A percentile compares a stretch with the other conserved stretches of the same genome.
phyloP scores from a whole-genome alignment of 2,797 vertebrate species.

The Sebastes diploproa region DNA sequence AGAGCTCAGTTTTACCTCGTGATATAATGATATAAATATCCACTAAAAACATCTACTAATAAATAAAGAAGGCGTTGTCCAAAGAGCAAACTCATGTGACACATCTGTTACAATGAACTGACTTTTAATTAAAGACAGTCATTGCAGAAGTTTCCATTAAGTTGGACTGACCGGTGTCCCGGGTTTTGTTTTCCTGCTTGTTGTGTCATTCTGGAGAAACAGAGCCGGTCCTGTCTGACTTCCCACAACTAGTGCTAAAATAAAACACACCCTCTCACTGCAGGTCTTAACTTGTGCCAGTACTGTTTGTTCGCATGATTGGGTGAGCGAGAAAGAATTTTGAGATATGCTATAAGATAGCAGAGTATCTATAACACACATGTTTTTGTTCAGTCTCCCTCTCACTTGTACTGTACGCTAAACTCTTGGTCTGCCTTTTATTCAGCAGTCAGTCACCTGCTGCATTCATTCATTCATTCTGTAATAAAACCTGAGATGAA shows the following conservation, averaged over 20 bases:
- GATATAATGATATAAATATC: background rate
- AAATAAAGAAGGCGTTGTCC: background rate
- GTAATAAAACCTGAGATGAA: slow-evolving; percentile 11
- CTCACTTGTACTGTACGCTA: background rate
- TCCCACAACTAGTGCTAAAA: slow-evolving; percentile 41
- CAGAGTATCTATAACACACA: background rate
- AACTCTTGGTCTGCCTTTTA: slow-evolving; percentile 7
- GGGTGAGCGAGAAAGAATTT: slow-evolving; percentile 28
- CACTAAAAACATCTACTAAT: background rate
- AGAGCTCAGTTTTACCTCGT: background rate
- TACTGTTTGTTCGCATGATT: slow-evolving; percentile 15
- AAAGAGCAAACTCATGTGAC: background rate
- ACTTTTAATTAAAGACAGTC: background rate
- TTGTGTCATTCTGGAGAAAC: slow-evolving; percentile 41
- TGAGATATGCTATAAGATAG: background rate
- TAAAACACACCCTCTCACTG: slow-evolving; percentile 41
- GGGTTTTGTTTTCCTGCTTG: background rate
- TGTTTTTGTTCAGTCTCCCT: slow-evolving; percentile 4
- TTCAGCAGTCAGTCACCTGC: slow-evolving; percentile 43
- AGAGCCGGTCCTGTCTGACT: slow-evolving; percentile 37
- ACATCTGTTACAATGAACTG: background rate
- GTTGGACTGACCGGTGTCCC: background rate
- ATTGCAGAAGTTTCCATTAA: background rate
- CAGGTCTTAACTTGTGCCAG: slow-evolving; percentile 61
- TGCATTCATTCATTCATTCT: slow-evolving; percentile 32